These are phyloP conservation scores for Magallana ariakensis DNA, from an alignment of 1,140 invertebrate genomes.

Conservation along the genomic window DNA sequence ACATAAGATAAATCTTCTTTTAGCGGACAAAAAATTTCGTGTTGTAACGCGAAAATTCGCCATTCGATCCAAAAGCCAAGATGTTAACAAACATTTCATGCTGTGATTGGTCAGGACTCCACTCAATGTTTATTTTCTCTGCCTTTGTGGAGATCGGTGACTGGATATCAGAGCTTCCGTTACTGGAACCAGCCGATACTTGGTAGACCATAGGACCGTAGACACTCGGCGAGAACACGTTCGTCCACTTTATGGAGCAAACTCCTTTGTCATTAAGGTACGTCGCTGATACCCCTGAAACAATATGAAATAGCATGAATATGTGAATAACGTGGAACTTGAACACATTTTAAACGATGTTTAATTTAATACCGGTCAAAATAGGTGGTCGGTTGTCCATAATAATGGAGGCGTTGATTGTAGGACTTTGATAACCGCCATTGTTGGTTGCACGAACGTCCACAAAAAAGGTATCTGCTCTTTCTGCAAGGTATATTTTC, in stretches of 20 bases:
- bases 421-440: neutral
- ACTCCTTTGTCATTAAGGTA: neutral
- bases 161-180: constrained; percentile 19
- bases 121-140: neutral
- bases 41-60: constrained; percentile 2
- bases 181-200: neutral
- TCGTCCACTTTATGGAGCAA: neutral
- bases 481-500: neutral
- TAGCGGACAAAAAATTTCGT: neutral
- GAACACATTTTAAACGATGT: neutral
- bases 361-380: neutral
- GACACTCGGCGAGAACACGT: neutral
- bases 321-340: too few species aligned
- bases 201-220: neutral
- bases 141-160: constrained; percentile 1
- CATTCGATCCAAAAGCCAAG: constrained; percentile 1
- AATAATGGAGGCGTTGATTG: neutral
- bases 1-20: too few species aligned
- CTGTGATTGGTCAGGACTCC: neutral
- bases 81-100: constrained; percentile 9
- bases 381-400: neutral
- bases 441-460: neutral
- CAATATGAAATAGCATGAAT: neutral
- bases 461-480: neutral
- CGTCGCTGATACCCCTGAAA: neutral